Evolutionary conservation across 2,888 invertebrate species (phyloP).

Genomic region (Labia minor): DNA sequence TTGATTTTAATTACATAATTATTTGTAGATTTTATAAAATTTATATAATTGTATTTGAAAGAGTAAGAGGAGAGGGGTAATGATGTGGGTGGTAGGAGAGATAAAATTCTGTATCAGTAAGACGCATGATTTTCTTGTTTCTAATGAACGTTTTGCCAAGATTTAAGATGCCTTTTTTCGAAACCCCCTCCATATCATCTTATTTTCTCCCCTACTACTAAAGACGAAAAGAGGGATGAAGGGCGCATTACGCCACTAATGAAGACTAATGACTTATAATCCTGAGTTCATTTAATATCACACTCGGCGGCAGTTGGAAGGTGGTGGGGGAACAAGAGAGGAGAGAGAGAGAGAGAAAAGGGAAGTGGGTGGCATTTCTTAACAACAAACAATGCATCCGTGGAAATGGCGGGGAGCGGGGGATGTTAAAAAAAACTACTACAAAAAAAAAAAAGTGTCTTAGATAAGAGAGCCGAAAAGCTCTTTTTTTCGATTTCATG

Average conservation of each 20-base stretch:
- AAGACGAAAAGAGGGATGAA: no score
- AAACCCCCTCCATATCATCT: background rate
- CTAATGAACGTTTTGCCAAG: slow-evolving; percentile 6
- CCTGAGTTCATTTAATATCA: slow-evolving; percentile 13
- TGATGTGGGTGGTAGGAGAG: background rate
- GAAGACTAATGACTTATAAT: slow-evolving; percentile 13
- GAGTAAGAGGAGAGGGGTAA: no score
- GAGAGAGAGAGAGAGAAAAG: no score
- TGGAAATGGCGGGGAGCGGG: background rate
- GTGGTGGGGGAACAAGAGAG: no score
- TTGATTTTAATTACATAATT: no score
- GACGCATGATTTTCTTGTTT: background rate
- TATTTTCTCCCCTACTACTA: background rate
- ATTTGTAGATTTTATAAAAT: no score
- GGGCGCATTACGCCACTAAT: slow-evolving; percentile 13
- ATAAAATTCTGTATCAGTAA: background rate
- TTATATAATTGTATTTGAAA: no score
- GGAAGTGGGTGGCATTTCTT: background rate
- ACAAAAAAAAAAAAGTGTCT: background rate
- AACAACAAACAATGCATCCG: slow-evolving; percentile 13
- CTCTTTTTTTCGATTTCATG: background rate
- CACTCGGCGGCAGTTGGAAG: background rate
- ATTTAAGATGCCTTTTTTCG: background rate
- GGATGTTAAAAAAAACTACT: background rate
- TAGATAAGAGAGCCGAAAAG: background rate